Percentiles rank a stretch among this genome's conserved stretches.
phyloP scores from a whole-genome alignment of 2,113 vertebrate genomes.

The Quiscalus mexicanus region DNA sequence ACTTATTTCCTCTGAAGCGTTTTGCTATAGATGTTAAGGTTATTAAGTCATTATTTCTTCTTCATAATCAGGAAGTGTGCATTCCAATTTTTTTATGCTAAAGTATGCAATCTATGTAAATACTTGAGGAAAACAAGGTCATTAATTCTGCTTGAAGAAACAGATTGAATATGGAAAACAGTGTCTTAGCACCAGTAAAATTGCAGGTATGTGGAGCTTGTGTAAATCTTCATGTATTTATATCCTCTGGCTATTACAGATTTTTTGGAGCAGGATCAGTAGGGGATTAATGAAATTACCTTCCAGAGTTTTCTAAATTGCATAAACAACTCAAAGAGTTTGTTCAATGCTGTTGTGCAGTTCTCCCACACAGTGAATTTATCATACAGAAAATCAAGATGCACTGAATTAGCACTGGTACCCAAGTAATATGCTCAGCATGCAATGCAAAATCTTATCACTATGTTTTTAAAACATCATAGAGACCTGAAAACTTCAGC shows the following conservation, averaged over 20 bases:
- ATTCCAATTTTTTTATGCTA: neutral
- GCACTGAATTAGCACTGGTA: neutral
- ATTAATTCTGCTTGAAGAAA: constrained; percentile 24
- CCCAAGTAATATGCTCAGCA: neutral
- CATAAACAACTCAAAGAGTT: neutral
- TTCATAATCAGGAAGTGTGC: neutral
- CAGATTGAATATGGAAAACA: neutral
- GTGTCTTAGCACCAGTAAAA: neutral
- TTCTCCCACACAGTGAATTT: neutral
- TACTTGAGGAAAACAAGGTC: neutral
- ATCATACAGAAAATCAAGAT: neutral
- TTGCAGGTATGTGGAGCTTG: neutral
- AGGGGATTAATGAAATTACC: constrained; percentile 49
- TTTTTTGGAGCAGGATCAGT: constrained; percentile 19
- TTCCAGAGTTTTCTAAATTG: constrained; percentile 5
- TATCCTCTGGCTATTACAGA: neutral
- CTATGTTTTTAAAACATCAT: neutral
- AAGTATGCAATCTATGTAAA: neutral
- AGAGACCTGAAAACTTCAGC: neutral
- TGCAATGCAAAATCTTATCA: neutral
- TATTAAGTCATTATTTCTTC: neutral
- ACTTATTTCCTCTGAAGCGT: neutral
- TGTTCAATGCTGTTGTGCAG: neutral
- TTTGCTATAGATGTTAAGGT: neutral
- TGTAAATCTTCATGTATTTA: neutral